These are phyloP conservation scores for Heliothis peltigera DNA, from an alignment of 2,888 invertebrate genomes.

Conservation along the genomic window DNA sequence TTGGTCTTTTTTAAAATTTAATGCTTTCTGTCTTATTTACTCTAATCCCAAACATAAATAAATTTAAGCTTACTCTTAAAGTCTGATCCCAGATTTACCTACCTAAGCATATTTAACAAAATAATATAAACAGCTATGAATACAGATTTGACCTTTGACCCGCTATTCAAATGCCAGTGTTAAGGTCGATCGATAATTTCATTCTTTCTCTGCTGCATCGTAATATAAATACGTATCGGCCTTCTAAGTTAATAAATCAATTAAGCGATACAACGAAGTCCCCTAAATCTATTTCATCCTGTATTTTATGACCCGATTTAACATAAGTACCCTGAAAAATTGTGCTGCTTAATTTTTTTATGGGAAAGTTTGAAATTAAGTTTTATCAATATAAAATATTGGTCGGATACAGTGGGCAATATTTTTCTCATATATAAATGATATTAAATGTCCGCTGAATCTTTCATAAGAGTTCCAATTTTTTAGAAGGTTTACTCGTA, in stretches of 20 bases:
- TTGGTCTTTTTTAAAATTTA: too few species aligned
- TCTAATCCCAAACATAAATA: not conserved
- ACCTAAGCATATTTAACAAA: not conserved
- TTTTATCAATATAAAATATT: conserved; percentile 39
- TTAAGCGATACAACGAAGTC: conserved; percentile 8
- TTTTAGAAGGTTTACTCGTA: conserved; percentile 18
- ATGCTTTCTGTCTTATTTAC: too few species aligned
- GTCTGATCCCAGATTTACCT: not conserved
- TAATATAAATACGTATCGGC: conserved; percentile 25
- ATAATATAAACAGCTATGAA: conserved; percentile 34
- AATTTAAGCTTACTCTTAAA: not conserved
- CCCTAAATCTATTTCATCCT: conserved; percentile 23
- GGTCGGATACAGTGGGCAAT: conserved; percentile 19
- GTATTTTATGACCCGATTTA: conserved; percentile 32
- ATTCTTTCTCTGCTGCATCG: not conserved
- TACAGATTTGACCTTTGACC: conserved; percentile 48
- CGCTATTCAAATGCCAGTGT: conserved; percentile 66
- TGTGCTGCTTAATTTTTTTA: conserved; percentile 35
- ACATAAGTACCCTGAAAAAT: conserved; percentile 41
- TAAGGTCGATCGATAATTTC: conserved; percentile 65
- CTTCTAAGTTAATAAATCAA: conserved; percentile 17
- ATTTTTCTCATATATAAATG: conserved; percentile 32
- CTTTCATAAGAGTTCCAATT: conserved; percentile 43
- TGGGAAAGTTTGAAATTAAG: conserved; percentile 39
- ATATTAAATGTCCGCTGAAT: conserved; percentile 31